phyloP scores from a whole-genome alignment of 2,888 invertebrate genomes.

The Dynastes hyllus region DNA sequence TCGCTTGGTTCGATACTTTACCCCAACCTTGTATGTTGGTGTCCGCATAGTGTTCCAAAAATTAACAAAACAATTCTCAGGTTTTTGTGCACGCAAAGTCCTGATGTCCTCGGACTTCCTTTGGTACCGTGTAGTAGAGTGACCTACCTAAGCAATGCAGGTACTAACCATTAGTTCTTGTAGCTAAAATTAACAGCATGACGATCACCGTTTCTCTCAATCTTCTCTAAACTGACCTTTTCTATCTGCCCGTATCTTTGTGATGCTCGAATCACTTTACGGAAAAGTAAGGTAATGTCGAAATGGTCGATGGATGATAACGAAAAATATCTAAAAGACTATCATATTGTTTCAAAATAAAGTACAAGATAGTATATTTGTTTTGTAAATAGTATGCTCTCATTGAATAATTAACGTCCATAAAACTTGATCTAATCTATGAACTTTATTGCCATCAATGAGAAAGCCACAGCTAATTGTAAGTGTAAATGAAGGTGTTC shows the following conservation, averaged over 20 bases:
- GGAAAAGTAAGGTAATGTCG: background rate
- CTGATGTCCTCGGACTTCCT: constrained; percentile 71
- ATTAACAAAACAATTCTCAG: constrained; percentile 62
- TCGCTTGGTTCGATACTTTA: no score
- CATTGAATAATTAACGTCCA: no score
- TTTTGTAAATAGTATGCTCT: no score
- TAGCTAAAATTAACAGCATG: background rate
- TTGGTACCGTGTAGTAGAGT: constrained; percentile 71
- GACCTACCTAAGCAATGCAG: constrained; percentile 70
- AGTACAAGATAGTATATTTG: no score
- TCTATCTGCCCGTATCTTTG: background rate
- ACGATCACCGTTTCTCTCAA: constrained; percentile 7
- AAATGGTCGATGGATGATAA: background rate
- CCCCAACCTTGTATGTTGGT: background rate
- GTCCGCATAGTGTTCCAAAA: constrained; percentile 13
- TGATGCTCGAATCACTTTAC: background rate
- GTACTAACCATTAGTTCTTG: constrained; percentile 58
- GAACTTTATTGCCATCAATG: no score
- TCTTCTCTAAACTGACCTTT: no score
- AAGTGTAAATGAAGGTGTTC: no score
- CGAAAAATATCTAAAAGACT: no score
- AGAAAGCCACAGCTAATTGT: no score
- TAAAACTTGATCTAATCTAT: no score
- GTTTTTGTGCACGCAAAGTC: constrained; percentile 72
- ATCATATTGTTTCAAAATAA: no score